Conservation (phyloP, 1,140 invertebrate species). For the Adelges cooleyi region DNA sequence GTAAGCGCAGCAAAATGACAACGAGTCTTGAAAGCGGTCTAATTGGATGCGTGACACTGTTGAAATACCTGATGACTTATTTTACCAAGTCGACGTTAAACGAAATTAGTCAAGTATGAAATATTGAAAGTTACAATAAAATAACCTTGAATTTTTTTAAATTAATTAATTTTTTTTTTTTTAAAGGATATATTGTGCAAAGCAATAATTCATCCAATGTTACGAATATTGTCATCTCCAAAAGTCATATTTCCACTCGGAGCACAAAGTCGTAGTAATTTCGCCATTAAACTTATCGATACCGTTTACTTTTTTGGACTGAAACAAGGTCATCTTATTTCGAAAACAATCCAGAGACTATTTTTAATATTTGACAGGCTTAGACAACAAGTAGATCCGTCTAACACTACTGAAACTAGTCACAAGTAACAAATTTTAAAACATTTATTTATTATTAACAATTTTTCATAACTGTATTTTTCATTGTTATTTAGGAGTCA, state of each 20-base stretch:
- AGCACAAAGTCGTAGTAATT: constrained; percentile 51
- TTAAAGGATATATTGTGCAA: constrained; percentile 56
- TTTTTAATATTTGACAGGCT: constrained; percentile 81
- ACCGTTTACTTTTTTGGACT: constrained; percentile 64
- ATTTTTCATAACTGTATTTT: too few relatives aligned
- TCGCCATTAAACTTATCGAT: constrained; percentile 70
- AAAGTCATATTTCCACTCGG: constrained; percentile 69
- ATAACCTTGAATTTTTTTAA: background rate
- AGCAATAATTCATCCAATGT: constrained; percentile 63
- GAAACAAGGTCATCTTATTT: constrained; percentile 63
- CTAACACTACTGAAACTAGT: constrained; percentile 11
- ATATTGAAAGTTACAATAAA: background rate
- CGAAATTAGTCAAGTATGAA: constrained; percentile 21
- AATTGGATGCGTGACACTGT: constrained; percentile 67
- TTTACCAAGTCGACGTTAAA: constrained; percentile 52
- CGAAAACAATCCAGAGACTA: constrained; percentile 59
- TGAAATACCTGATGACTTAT: constrained; percentile 68
- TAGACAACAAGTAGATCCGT: constrained; percentile 36
- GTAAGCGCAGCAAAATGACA: constrained; percentile 59
- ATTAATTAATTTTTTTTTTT: background rate
- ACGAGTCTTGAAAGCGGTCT: constrained; percentile 75
- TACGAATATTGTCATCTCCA: constrained; percentile 58
- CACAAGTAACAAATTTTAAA: background rate
- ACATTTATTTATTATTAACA: too few relatives aligned
- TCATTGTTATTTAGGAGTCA: background rate